Evolutionary conservation across 2,888 invertebrate genomes (phyloP), one percentile per base, ranked within the genome.

Genomic region (Tinea trinotella): DNA sequence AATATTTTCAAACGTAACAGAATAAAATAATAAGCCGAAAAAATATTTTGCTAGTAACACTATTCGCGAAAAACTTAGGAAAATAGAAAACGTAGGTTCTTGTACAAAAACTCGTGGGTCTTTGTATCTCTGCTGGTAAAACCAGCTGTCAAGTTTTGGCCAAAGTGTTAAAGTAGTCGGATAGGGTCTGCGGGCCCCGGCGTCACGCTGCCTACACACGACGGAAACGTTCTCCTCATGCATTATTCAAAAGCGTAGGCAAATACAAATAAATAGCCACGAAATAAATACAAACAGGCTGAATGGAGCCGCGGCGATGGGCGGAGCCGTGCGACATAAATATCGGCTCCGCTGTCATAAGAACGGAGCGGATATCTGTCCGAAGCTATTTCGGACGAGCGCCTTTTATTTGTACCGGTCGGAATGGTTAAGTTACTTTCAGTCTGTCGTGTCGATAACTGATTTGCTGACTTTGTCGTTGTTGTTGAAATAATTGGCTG

Each of bases 161-260:
- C 60, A 66, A 66, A 70, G 60, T 67, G 66, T 62, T 61, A 60
- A 68, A 64, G 63, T 54, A 62, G 67, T 40, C 46, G 46, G 46
- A 19, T 46, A 46, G 46, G 48, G 46, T 15, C 54, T 52, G 56
- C 58, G 56, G 56, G 56, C 54, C 50, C 59, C 70, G 84, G 84
- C 84, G 84, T 84, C 85, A 85, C 79, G 84, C 84, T 74, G 83
- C 85, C 84, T 85, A 84, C 84, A 81, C 84, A 81, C 83, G 78
- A 72, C 81, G 84, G 84, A 83, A 82, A 84, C 77, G 75, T 71
- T 77, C 68, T 67, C 77, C 79, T 82, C 83, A 84, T 85, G 78
- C 74, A 83, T 85, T 76, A 85, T 85, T 85, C 84, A 85, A 79
- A 82, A 69, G 71, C 74, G 65, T 77, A 79, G 74, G 73, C 82